phyloP scores from a whole-genome alignment of 2,797 vertebrate genomes.

The Notolabrus celidotus region DNA sequence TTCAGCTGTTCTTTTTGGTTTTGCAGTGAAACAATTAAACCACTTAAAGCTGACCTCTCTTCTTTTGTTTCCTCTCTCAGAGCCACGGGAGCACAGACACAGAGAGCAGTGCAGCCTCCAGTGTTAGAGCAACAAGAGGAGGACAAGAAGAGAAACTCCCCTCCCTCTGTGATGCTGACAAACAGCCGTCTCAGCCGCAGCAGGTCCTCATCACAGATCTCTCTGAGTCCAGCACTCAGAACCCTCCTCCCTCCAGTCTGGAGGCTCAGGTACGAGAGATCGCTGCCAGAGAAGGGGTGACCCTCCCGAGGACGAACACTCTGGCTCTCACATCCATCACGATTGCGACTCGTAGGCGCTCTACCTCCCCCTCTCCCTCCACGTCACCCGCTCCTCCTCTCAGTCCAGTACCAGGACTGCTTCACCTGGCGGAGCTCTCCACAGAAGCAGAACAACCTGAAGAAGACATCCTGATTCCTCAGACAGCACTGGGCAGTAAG shows the following conservation, averaged over 20 bases:
- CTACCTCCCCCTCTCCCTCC: constrained; percentile 73
- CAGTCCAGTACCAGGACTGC: constrained; percentile 42
- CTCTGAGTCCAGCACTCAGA: constrained; percentile 22
- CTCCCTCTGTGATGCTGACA: constrained; percentile 33
- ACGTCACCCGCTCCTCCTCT: constrained; percentile 39
- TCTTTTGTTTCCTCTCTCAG: constrained; percentile 42
- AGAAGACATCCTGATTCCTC: constrained; percentile 3
- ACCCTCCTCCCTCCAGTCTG: constrained; percentile 20
- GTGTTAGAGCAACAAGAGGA: constrained; percentile 6
- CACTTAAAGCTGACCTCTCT: not conserved
- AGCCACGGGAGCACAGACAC: constrained; percentile 80
- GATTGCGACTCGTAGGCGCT: constrained; percentile 79
- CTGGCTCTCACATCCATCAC: constrained; percentile 81
- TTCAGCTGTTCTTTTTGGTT: too few relatives aligned
- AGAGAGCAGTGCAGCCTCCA: constrained; percentile 76
- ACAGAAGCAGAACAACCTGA: constrained; percentile 27
- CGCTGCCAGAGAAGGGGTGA: constrained; percentile 66
- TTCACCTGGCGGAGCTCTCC: constrained; percentile 56
- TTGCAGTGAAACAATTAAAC: too few relatives aligned
- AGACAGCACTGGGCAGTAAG: constrained; percentile 4
- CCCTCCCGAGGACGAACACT: constrained; percentile 20
- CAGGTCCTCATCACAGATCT: constrained; percentile 18
- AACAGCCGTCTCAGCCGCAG: constrained; percentile 38
- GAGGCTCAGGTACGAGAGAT: constrained; percentile 68
- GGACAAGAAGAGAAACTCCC: constrained; percentile 3